A percentile compares a stretch with the other conserved stretches of the same genome.
These are phyloP conservation scores for Orchestes rusci DNA, from an alignment of 2,888 invertebrate species.

Conservation along the genomic window DNA sequence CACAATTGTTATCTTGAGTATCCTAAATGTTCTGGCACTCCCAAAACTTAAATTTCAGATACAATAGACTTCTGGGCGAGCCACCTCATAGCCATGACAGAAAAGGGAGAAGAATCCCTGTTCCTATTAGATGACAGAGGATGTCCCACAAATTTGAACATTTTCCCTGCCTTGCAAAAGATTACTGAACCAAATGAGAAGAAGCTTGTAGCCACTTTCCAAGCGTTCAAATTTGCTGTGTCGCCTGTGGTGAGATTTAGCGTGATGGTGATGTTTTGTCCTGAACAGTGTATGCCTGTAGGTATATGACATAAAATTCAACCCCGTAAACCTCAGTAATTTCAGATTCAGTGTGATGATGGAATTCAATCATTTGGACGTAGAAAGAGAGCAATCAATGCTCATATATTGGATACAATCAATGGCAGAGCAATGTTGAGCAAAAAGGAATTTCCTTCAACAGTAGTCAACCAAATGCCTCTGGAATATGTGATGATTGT, in stretches of 20 bases:
- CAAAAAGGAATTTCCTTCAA: constrained; percentile 26
- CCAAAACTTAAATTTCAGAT: too few relatives aligned
- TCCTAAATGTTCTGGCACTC: too few relatives aligned
- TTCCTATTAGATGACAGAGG: constrained; percentile 69
- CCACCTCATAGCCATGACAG: constrained; percentile 72
- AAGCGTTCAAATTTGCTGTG: constrained; percentile 81
- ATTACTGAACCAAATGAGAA: constrained; percentile 36
- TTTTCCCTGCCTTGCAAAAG: constrained; percentile 48
- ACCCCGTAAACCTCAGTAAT: too few relatives aligned
- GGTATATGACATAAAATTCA: constrained; percentile 26
- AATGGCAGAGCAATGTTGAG: constrained; percentile 31
- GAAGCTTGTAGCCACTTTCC: constrained; percentile 56
- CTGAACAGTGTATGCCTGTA: constrained; percentile 60
- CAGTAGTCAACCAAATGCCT: constrained; percentile 43
- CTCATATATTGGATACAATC: constrained; percentile 26
- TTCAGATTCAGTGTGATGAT: constrained; percentile 45
- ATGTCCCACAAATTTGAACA: constrained; percentile 65
- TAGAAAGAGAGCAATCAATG: constrained; percentile 33
- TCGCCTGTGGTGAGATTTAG: constrained; percentile 78
- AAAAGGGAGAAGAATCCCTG: constrained; percentile 65
- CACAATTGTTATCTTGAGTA: too few relatives aligned
- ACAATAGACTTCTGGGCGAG: constrained; percentile 64
- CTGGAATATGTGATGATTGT: constrained; percentile 54
- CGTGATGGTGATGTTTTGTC: constrained; percentile 75
- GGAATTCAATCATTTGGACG: constrained; percentile 39